Base-by-base conservation (phyloP, 2,113 vertebrate species). In the Nycticryphes semicollaris region DNA sequence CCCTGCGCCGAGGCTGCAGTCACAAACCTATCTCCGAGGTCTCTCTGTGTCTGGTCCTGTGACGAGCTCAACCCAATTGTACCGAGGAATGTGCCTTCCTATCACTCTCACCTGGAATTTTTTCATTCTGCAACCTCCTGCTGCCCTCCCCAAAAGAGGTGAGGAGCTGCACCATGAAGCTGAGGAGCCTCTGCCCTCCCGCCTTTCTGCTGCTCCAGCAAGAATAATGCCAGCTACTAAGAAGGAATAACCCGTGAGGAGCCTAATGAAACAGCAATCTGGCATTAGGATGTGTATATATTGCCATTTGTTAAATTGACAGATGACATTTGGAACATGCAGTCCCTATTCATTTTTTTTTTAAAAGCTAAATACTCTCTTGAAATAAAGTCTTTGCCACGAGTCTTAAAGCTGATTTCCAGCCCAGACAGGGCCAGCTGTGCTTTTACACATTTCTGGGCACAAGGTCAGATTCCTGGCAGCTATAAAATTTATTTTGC, bases 241-340 rank as follows among this genome's bases (percentile, higher is more conserved):
- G 76, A 53, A 87, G 67, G 63, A 87, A 67, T 91, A 94, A 84
- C 73, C 93, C 74, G 35, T 62, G 54, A 93, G 67, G 70, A 95
- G 84, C 63, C 91, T 93, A 94, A 94, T 75, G 93, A 94, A 97
- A 94, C 62, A 82, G 89, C 94, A 93, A 43, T 89, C 94, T 96
- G 94, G 89, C 84, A 72, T 87, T 93, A 95, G 68, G 77, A 91
- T 45, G 70, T 25, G 62, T 75, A 50, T 87, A 82, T 27, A 83
- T 66, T 95, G 92, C 94, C 84, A 89, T 94, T 93, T 92, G 84
- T 96, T 96, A 94, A 96, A 93, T 23, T 96, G 94, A 93, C 92
- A 91, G 86, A 87, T 91, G 91, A 96, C 95, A 94, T 96, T 95
- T 95, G 90, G 92, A 96, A 84, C 84, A 62, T 8, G 77, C 74